Evolutionary conservation across 2,888 invertebrate species (phyloP).

Genomic region (Meta bourneti): DNA sequence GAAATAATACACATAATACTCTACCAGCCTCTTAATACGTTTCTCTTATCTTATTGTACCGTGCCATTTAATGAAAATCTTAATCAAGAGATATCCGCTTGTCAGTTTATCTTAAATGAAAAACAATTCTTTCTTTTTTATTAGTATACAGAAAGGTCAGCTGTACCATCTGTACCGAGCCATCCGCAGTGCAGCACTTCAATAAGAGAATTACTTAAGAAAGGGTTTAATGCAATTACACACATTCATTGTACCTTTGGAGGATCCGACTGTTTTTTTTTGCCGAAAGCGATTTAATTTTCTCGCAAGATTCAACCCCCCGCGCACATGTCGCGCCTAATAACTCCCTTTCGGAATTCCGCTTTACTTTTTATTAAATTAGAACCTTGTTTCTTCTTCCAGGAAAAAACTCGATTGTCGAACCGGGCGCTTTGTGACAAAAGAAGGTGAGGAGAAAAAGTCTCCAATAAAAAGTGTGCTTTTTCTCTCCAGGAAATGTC

Average conservation of each 20-base stretch:
- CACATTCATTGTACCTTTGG: neutral
- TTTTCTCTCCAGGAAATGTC: neutral
- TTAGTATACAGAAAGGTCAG: neutral
- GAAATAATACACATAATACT: too few relatives aligned
- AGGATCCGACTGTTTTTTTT: neutral
- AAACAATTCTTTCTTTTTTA: too few relatives aligned
- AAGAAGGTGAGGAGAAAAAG: neutral
- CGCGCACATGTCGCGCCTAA: constrained; percentile 24
- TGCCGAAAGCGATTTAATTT: constrained; percentile 55
- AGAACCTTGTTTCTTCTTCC: constrained; percentile 5
- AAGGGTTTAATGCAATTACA: constrained; percentile 41
- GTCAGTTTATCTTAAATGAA: too few relatives aligned
- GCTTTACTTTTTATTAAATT: constrained; percentile 23
- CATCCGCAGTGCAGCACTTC: neutral
- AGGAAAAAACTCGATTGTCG: constrained; percentile 8
- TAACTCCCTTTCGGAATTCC: constrained; percentile 16
- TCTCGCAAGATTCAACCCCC: constrained; percentile 20
- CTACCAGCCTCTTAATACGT: too few relatives aligned
- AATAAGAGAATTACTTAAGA: constrained; percentile 13
- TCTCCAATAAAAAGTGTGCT: neutral
- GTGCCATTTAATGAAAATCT: too few relatives aligned
- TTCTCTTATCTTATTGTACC: too few relatives aligned
- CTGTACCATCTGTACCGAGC: neutral
- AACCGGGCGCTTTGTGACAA: neutral
- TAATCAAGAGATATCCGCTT: too few relatives aligned